These are phyloP conservation scores for Lathronympha strigana DNA, from an alignment of 2,888 invertebrate species.

Conservation along the genomic window DNA sequence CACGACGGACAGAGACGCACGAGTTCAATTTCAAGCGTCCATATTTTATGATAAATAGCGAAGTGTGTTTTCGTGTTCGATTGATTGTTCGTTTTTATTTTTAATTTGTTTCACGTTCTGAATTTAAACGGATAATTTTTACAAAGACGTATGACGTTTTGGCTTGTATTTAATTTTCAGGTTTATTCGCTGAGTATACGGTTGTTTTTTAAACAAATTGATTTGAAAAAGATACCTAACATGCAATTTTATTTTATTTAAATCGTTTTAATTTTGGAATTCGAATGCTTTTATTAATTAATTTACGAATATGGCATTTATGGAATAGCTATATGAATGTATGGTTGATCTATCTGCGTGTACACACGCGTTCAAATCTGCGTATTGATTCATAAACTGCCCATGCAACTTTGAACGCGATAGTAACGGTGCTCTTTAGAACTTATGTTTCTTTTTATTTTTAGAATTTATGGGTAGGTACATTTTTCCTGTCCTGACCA, in stretches of 20 bases:
- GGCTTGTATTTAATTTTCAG: conserved; percentile 6
- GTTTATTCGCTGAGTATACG: not conserved
- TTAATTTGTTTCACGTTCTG: conserved; percentile 68
- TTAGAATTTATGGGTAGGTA: too few relatives aligned
- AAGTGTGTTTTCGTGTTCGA: conserved; percentile 77
- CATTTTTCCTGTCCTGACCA: too few relatives aligned
- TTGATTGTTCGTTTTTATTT: conserved; percentile 72
- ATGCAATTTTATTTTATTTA: not conserved
- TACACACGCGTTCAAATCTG: too few relatives aligned
- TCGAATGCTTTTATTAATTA: conserved; percentile 48
- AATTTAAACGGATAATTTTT: conserved; percentile 44
- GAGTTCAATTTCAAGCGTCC: conserved; percentile 66
- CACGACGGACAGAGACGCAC: conserved; percentile 53
- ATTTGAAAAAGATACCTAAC: not conserved
- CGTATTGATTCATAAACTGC: too few relatives aligned
- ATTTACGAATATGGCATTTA: conserved; percentile 43
- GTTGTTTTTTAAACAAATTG: not conserved
- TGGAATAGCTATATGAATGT: too few relatives aligned
- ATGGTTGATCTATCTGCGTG: too few relatives aligned
- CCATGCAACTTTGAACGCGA: too few relatives aligned
- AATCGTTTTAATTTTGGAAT: conserved; percentile 53
- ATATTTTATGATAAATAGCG: conserved; percentile 79
- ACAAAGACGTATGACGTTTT: conserved; percentile 1
- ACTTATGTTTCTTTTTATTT: too few relatives aligned
- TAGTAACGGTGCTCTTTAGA: too few relatives aligned